A percentile compares a stretch with the other conserved stretches of the same genome.
phyloP scores from a whole-genome alignment of 2,797 vertebrate species.

The Crax fasciolata region DNA sequence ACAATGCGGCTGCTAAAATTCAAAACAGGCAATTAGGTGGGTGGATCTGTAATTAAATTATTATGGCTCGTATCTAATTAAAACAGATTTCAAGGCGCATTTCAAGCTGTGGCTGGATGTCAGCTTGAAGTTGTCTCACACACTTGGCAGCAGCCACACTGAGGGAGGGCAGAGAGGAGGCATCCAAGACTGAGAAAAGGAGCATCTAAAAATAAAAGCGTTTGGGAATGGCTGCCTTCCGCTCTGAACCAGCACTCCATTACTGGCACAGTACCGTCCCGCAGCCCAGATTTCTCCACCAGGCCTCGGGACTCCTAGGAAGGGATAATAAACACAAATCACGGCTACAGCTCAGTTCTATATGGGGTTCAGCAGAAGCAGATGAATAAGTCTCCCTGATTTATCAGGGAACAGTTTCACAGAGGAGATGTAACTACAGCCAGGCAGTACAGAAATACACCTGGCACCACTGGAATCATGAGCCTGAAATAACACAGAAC shows the following conservation, averaged over 20 bases:
- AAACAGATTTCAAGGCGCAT: conserved; percentile 71
- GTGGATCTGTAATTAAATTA: conserved; percentile 75
- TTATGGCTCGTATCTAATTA: conserved; percentile 73
- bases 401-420: not conserved
- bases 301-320: not conserved
- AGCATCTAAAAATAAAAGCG: conserved; percentile 34
- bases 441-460: not conserved
- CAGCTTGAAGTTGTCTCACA: conserved; percentile 52
- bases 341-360: not conserved
- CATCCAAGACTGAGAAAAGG: conserved; percentile 30
- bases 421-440: not conserved
- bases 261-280: not conserved
- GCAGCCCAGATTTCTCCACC: not conserved
- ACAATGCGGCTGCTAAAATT: conserved; percentile 54
- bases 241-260: not conserved
- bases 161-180: conserved; percentile 15
- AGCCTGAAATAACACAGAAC: not conserved
- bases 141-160: not conserved
- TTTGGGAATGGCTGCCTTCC: not conserved
- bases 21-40: conserved; percentile 71
- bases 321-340: not conserved
- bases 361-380: not conserved
- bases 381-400: not conserved
- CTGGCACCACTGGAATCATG: not conserved
- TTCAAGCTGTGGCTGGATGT: conserved; percentile 71